A percentile compares a stretch with the other conserved stretches of the same genome.
These are phyloP conservation scores for Pogonocherus hispidulus DNA, from an alignment of 2,888 invertebrate genomes.

Conservation along the genomic window DNA sequence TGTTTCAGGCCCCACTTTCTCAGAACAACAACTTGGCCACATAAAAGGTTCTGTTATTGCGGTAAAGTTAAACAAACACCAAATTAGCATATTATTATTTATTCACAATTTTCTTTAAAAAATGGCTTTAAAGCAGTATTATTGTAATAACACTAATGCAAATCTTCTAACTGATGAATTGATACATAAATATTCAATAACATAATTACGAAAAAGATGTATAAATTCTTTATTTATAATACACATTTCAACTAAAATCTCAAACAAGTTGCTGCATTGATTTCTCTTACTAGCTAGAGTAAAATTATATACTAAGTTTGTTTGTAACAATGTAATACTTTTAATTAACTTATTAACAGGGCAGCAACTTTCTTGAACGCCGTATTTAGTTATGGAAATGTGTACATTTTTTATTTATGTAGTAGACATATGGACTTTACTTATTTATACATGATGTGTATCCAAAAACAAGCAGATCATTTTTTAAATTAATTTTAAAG, in stretches of 20 bases:
- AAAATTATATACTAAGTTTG: slow-evolving; percentile 59
- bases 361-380: slow-evolving; percentile 62
- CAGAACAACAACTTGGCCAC: no score
- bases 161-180: slow-evolving; percentile 65
- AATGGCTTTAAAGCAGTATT: slow-evolving; percentile 69
- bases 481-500: slow-evolving; percentile 1
- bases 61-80: neutral
- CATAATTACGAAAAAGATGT: slow-evolving; percentile 65
- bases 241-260: slow-evolving; percentile 58
- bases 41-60: no score
- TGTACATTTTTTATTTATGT: slow-evolving; percentile 49
- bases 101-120: slow-evolving; percentile 69
- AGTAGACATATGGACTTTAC: slow-evolving; percentile 38
- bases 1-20: no score
- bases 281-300: slow-evolving; percentile 57
- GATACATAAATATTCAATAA: slow-evolving; percentile 65
- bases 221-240: slow-evolving; percentile 59
- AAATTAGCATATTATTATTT: slow-evolving; percentile 58
- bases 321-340: slow-evolving; percentile 62
- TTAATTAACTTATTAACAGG: slow-evolving; percentile 54
- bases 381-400: slow-evolving; percentile 41
- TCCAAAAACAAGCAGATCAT: slow-evolving; percentile 15
- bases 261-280: slow-evolving; percentile 60
- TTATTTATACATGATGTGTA: slow-evolving; percentile 19
- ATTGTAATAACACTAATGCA: slow-evolving; percentile 68